Conservation (phyloP, 2,888 invertebrate species). For the Pollenia labialis region DNA sequence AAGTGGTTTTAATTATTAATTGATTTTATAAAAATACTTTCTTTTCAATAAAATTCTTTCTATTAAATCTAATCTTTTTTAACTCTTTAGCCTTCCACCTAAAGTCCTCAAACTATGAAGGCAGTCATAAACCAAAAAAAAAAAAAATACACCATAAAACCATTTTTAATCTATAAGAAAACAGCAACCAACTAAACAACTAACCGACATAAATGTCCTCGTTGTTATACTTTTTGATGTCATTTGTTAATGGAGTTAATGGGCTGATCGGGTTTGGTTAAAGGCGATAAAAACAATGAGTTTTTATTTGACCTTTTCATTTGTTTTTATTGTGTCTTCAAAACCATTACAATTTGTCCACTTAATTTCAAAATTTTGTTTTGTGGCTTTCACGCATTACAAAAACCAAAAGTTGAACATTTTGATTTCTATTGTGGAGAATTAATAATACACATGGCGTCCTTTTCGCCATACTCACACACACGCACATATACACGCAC, state of each 20-base stretch:
- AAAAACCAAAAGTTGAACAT: conserved; percentile 39
- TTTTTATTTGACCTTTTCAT: conserved; percentile 13
- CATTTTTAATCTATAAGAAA: conserved; percentile 10
- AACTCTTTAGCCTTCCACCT: not conserved
- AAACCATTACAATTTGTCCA: conserved; percentile 46
- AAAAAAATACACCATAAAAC: not conserved
- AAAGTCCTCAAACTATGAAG: not conserved
- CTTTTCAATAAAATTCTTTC: too few species aligned
- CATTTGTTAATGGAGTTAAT: conserved; percentile 46
- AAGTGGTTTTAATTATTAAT: too few species aligned
- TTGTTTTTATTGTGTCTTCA: conserved; percentile 13
- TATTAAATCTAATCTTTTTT: not conserved
- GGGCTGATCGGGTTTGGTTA: not conserved
- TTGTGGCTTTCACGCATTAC: conserved; percentile 58
- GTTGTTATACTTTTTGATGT: conserved; percentile 17
- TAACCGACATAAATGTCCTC: not conserved
- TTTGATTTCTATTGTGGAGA: conserved; percentile 43
- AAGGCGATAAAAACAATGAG: not conserved
- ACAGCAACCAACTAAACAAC: too few species aligned
- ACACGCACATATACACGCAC: too few species aligned
- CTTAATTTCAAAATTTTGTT: conserved; percentile 64
- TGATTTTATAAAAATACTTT: too few species aligned
- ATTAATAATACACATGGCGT: not conserved
- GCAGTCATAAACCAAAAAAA: conserved; percentile 4
- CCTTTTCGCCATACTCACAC: not conserved